A percentile compares a stretch with the other conserved stretches of the same genome.
Evolutionary conservation across 2,888 invertebrate species (phyloP).

Genomic region (Acrobasis suavella): DNA sequence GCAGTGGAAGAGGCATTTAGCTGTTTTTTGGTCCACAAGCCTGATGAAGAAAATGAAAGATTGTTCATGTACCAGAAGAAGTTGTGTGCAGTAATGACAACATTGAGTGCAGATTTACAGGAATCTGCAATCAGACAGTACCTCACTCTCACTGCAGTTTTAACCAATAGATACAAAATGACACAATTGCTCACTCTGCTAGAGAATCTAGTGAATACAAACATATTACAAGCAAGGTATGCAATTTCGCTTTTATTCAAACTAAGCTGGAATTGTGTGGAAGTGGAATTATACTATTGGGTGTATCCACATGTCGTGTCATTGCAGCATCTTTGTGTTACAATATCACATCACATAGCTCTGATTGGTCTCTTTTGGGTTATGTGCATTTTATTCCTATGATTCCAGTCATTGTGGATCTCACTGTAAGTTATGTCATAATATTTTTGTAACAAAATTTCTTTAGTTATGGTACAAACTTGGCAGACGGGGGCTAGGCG

Average conservation of each 20-base stretch:
- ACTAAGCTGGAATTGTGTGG: too few relatives aligned
- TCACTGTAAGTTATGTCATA: background rate
- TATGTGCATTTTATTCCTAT: too few relatives aligned
- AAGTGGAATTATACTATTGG: too few relatives aligned
- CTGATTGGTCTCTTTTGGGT: too few relatives aligned
- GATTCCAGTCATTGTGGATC: too few relatives aligned
- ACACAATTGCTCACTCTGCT: conserved; percentile 89
- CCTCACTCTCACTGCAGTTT: conserved; percentile 86
- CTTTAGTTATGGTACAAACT: too few relatives aligned
- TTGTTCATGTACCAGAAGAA: conserved; percentile 86
- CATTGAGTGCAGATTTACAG: conserved; percentile 86
- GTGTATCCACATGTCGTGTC: too few relatives aligned
- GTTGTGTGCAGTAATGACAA: conserved; percentile 85
- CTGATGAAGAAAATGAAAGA: conserved; percentile 87
- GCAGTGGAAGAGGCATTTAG: conserved; percentile 95
- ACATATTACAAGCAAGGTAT: conserved; percentile 89
- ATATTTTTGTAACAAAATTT: too few relatives aligned
- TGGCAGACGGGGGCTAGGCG: too few relatives aligned
- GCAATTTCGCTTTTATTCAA: too few relatives aligned
- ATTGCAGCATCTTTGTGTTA: too few relatives aligned
- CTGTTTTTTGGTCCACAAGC: conserved; percentile 91
- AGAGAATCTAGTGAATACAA: conserved; percentile 88
- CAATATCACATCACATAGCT: too few relatives aligned
- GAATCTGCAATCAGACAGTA: conserved; percentile 90
- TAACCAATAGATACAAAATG: conserved; percentile 89